These are phyloP conservation scores for Orthosia gothica DNA, from an alignment of 2,888 invertebrate species.

Conservation along the genomic window DNA sequence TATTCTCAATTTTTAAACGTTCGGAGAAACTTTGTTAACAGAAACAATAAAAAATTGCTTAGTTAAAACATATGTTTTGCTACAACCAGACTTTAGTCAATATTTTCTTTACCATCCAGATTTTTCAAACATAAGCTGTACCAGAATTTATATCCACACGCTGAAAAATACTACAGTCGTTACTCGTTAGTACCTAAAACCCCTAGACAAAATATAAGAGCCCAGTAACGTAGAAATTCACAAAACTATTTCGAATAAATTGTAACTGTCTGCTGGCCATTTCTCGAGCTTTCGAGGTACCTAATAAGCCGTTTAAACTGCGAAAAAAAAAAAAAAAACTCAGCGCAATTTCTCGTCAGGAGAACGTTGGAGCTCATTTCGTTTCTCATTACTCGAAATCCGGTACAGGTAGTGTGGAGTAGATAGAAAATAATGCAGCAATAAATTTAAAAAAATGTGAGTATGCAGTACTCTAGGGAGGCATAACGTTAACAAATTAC, in stretches of 20 bases:
- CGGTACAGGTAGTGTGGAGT: conserved; percentile 61
- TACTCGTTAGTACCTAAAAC: conserved; percentile 26
- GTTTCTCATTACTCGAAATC: conserved; percentile 71
- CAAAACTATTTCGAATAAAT: conserved; percentile 61
- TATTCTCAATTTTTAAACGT: background rate
- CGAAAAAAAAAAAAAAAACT: conserved; percentile 43
- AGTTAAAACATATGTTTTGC: background rate
- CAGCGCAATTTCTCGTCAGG: conserved; percentile 60
- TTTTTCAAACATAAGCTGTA: background rate
- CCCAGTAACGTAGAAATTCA: conserved; percentile 47
- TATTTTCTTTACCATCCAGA: background rate
- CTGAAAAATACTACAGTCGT: conserved; percentile 7
- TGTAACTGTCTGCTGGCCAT: conserved; percentile 54
- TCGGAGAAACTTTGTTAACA: background rate
- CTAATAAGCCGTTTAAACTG: conserved; percentile 61
- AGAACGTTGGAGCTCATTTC: conserved; percentile 67
- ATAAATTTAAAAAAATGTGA: conserved; percentile 73
- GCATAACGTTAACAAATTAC: conserved; percentile 84
- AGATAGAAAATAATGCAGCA: conserved; percentile 70
- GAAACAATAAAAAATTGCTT: background rate
- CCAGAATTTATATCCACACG: background rate
- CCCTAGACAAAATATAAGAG: conserved; percentile 43
- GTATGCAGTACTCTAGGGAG: conserved; percentile 72
- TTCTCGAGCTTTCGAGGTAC: conserved; percentile 50
- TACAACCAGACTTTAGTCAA: background rate